These are phyloP conservation scores for Liasis olivaceus DNA, from an alignment of 2,797 vertebrate species.

Conservation along the genomic window DNA sequence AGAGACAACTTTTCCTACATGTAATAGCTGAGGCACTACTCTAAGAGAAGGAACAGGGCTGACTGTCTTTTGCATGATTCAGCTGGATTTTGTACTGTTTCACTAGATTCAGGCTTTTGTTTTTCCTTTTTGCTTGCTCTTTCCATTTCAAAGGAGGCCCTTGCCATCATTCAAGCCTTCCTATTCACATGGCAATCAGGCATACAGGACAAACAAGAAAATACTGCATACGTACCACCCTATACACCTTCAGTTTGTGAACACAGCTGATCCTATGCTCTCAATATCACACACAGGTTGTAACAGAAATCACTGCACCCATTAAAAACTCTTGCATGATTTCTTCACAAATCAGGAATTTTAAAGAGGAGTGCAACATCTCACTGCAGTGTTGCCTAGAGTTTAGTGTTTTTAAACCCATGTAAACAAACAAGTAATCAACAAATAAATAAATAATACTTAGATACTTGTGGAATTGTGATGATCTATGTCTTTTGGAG, in stretches of 20 bases:
- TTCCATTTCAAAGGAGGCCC: background rate
- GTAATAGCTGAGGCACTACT: background rate
- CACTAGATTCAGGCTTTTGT: background rate
- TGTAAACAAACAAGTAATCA: background rate
- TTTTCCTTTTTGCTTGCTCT: background rate
- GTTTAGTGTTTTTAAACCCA: background rate
- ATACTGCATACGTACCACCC: background rate
- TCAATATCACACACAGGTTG: too few relatives aligned
- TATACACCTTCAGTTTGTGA: background rate
- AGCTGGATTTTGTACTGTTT: background rate
- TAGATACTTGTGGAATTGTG: background rate
- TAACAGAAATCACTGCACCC: background rate
- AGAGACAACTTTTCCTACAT: background rate
- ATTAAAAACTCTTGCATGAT: background rate
- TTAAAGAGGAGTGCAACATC: background rate
- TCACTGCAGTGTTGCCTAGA: background rate
- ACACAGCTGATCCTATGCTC: background rate
- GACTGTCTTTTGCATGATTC: background rate
- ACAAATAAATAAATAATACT: background rate
- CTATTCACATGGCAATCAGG: background rate
- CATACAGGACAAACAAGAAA: background rate
- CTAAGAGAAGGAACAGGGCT: background rate
- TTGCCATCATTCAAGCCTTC: background rate
- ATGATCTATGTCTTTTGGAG: background rate
- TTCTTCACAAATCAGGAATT: background rate